Evolutionary conservation across 1,140 invertebrate genomes (phyloP).

Genomic region (Tetranychus cinnabarinus): DNA sequence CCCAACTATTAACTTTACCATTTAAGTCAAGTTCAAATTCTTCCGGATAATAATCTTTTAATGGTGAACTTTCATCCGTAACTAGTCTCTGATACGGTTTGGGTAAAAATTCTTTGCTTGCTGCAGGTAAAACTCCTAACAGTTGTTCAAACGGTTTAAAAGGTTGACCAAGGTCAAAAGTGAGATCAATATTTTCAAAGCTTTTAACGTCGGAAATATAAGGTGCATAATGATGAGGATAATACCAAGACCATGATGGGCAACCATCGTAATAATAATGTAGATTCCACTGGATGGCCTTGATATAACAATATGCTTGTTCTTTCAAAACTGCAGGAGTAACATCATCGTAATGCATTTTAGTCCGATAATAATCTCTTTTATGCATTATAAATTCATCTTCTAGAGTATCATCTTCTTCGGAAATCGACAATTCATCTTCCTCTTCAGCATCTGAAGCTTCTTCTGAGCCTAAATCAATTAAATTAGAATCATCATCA

Average conservation of each 20-base stretch:
- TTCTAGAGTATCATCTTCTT: conserved; percentile 5
- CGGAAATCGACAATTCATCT: conserved; percentile 23
- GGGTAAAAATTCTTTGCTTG: conserved; percentile 46
- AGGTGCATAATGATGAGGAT: conserved; percentile 85
- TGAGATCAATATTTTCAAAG: conserved; percentile 31
- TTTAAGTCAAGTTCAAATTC: conserved; percentile 67
- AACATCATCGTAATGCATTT: conserved; percentile 50
- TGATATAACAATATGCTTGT: conserved; percentile 68
- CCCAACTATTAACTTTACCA: conserved; percentile 89
- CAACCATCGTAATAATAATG: conserved; percentile 91
- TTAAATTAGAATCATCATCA: conserved; percentile 14
- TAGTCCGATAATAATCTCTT: conserved; percentile 70
- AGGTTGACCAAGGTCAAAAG: conserved; percentile 59
- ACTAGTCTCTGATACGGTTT: conserved; percentile 55
- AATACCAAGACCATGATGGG: conserved; percentile 91
- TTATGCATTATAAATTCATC: conserved; percentile 63
- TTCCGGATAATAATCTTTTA: conserved; percentile 67
- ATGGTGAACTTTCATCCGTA: conserved; percentile 49
- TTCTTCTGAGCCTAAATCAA: conserved; percentile 7
- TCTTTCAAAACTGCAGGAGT: conserved; percentile 42
- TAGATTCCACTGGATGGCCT: conserved; percentile 85
- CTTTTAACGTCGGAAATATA: conserved; percentile 76
- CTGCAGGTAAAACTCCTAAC: conserved; percentile 69
- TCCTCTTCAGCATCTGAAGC: conserved; percentile 21
- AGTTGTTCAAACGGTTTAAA: conserved; percentile 89